phyloP scores from a whole-genome alignment of 53 echinoderm and acorn worm genomes.

The Echinometra lucunter region DNA sequence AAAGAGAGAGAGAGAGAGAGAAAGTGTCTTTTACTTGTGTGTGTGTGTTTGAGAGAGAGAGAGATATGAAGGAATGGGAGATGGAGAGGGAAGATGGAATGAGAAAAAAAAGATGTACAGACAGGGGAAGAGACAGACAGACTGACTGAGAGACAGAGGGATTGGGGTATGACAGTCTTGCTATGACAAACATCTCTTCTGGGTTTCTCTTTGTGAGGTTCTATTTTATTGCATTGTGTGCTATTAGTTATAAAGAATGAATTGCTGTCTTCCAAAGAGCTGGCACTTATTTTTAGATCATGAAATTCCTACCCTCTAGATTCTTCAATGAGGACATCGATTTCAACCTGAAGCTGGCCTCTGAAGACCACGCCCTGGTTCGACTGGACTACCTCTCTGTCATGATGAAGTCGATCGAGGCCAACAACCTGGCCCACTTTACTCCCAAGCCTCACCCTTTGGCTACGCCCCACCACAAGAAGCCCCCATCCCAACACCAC shows the following conservation, averaged over 20 bases:
- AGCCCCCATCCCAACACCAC: constrained; percentile 9
- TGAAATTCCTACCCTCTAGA: background rate
- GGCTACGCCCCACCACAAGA: constrained; percentile 48
- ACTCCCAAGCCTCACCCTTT: constrained; percentile 65
- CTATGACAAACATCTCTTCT: too few relatives aligned
- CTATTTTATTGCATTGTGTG: too few relatives aligned
- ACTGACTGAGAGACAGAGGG: too few relatives aligned
- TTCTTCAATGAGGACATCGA: constrained; percentile 85
- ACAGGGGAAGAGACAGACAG: background rate
- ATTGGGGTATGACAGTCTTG: background rate
- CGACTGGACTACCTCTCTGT: constrained; percentile 81
- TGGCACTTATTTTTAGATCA: background rate
- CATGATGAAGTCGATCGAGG: constrained; percentile 84
- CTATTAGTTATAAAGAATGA: background rate
- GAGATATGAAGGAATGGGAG: background rate
- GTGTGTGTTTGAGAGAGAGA: too few relatives aligned
- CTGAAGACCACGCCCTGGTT: constrained; percentile 72
- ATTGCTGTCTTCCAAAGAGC: background rate
- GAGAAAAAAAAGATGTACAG: too few relatives aligned
- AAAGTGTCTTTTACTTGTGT: too few relatives aligned
- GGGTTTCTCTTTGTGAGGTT: too few relatives aligned
- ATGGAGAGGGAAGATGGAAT: too few relatives aligned
- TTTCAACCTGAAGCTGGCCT: constrained; percentile 85
- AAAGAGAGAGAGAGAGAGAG: too few relatives aligned
- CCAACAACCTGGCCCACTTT: constrained; percentile 71